phyloP scores from a whole-genome alignment of 2,113 vertebrate species.

The Thamnophis sirtalis region DNA sequence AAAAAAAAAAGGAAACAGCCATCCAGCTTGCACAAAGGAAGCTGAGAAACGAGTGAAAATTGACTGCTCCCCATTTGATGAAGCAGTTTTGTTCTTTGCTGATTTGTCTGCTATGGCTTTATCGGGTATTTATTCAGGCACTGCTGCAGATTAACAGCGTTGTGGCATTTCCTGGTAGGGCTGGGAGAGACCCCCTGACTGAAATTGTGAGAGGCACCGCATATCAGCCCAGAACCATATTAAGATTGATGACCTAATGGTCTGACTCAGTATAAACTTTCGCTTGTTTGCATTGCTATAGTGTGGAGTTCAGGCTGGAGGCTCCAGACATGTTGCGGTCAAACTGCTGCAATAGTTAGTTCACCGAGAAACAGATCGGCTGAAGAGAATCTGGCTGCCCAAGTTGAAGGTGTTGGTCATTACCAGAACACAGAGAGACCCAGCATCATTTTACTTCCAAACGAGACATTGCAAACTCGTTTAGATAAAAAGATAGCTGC shows the following conservation, averaged over 20 bases:
- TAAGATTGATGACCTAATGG: background rate
- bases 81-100: background rate
- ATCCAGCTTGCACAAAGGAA: background rate
- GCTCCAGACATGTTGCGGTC: background rate
- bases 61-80: background rate
- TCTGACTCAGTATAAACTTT: background rate
- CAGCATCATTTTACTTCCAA: background rate
- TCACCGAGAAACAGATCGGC: background rate
- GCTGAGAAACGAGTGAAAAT: background rate
- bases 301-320: background rate
- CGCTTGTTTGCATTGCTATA: background rate
- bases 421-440: background rate
- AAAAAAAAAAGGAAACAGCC: background rate
- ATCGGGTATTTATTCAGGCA: background rate
- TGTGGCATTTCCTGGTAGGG: background rate
- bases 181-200: background rate
- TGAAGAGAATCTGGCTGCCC: background rate
- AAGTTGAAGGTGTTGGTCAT: background rate
- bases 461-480: background rate
- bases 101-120: background rate
- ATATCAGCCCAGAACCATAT: background rate
- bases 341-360: background rate
- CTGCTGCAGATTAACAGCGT: background rate
- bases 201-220: background rate
- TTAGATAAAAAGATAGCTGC: background rate